These are phyloP conservation scores for Chionodraco myersi DNA, from an alignment of 2,113 vertebrate genomes.

Conservation along the genomic window DNA sequence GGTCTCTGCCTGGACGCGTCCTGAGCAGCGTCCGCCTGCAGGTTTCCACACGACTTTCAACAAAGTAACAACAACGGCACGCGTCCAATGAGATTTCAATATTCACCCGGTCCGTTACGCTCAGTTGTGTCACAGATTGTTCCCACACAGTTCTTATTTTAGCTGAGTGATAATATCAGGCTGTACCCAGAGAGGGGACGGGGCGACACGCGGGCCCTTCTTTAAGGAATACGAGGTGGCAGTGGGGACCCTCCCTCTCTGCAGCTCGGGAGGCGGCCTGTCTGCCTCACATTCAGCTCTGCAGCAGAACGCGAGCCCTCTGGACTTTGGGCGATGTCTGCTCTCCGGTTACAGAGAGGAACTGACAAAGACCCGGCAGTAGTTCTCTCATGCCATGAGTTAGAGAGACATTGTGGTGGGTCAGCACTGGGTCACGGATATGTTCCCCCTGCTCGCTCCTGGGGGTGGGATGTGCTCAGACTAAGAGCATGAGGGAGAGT, in stretches of 20 bases:
- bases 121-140: constrained; percentile 19
- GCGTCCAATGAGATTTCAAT: constrained; percentile 47
- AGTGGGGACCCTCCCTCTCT: constrained; percentile 38
- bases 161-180: constrained; percentile 41
- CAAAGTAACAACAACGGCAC: constrained; percentile 36
- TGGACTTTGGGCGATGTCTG: constrained; percentile 76
- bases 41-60: constrained; percentile 25
- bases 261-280: constrained; percentile 37
- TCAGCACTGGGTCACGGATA: constrained; percentile 74
- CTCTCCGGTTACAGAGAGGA: constrained; percentile 79
- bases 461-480: constrained; percentile 36
- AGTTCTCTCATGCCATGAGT: constrained; percentile 72
- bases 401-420: constrained; percentile 77
- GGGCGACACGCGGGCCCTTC: constrained; percentile 51
- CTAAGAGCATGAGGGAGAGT: constrained; percentile 53
- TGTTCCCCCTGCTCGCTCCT: constrained; percentile 57
- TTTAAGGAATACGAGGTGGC: constrained; percentile 71
- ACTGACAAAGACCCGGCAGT: constrained; percentile 77
- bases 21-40: constrained; percentile 17
- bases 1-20: constrained; percentile 34
- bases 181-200: constrained; percentile 46
- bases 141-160: constrained; percentile 44
- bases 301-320: constrained; percentile 79
- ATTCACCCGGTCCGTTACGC: constrained; percentile 38
- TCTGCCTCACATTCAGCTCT: constrained; percentile 76